Evolutionary conservation across 2,113 vertebrate genomes (phyloP).

Genomic region (Ariopsis seemanni): DNA sequence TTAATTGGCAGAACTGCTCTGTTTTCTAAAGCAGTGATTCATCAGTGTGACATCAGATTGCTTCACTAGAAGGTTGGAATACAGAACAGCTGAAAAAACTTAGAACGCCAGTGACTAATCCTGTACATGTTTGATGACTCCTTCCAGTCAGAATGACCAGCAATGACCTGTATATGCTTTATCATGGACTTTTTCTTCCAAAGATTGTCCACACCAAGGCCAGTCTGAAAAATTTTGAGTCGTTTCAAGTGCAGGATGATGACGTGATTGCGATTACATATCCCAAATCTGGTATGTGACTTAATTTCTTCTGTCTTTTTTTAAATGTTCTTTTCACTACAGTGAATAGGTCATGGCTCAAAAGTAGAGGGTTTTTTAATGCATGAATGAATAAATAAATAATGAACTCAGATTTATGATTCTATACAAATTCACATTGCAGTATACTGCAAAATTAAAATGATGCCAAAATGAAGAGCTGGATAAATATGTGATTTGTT

Average conservation of each 20-base stretch:
- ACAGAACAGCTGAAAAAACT: not conserved
- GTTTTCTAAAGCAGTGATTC: not conserved
- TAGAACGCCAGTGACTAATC: no score
- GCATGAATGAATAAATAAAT: not conserved
- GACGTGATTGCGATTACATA: conserved; percentile 74
- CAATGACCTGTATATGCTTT: conserved; percentile 44
- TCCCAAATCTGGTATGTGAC: conserved; percentile 71
- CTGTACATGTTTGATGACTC: not conserved
- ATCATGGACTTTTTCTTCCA: conserved; percentile 61
- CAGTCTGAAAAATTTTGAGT: conserved; percentile 65
- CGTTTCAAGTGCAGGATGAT: conserved; percentile 65
- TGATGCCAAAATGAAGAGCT: not conserved
- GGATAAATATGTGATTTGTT: not conserved
- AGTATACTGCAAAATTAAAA: not conserved
- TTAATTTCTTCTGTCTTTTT: not conserved
- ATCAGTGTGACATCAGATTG: not conserved
- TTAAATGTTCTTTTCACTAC: no score
- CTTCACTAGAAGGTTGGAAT: not conserved
- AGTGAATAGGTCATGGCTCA: no score
- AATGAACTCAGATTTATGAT: not conserved
- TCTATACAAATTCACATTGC: no score
- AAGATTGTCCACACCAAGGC: conserved; percentile 56
- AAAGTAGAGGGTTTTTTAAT: no score
- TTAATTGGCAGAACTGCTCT: not conserved
- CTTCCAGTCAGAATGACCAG: conserved; percentile 9